Evolutionary conservation across 1,140 invertebrate genomes (phyloP).

Genomic region (Bombus waltoni): DNA sequence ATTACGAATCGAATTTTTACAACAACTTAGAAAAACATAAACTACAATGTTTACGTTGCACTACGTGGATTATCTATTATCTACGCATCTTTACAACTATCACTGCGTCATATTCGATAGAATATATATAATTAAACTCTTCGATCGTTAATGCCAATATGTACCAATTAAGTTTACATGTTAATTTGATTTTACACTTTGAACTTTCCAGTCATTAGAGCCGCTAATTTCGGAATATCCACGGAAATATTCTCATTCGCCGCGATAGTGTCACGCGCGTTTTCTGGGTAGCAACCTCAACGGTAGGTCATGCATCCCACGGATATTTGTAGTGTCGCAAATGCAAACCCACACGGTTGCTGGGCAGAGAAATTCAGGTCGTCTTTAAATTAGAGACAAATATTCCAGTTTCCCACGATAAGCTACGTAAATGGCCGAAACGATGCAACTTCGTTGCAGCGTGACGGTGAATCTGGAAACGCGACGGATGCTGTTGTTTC

Average conservation of each 20-base stretch:
- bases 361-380: slow-evolving; percentile 18
- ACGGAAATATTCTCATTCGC: neutral
- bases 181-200: neutral
- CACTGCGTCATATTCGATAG: no score
- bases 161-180: no score
- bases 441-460: neutral
- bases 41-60: no score
- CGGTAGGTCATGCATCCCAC: neutral
- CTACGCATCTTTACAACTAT: no score
- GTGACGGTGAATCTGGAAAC: neutral
- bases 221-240: neutral
- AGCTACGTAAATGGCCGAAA: slow-evolving; percentile 12
- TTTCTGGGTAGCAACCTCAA: neutral
- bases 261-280: neutral
- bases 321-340: slow-evolving; percentile 32
- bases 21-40: no score
- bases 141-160: no score
- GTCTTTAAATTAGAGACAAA: slow-evolving; percentile 42
- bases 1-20: no score
- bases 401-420: slow-evolving; percentile 23
- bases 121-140: no score
- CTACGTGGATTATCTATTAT: no score
- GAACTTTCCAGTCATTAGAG: neutral
- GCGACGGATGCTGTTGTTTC: neutral
- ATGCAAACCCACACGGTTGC: neutral